Evolutionary conservation across 2,113 vertebrate genomes (phyloP).

Genomic region (Pygoscelis adeliae): DNA sequence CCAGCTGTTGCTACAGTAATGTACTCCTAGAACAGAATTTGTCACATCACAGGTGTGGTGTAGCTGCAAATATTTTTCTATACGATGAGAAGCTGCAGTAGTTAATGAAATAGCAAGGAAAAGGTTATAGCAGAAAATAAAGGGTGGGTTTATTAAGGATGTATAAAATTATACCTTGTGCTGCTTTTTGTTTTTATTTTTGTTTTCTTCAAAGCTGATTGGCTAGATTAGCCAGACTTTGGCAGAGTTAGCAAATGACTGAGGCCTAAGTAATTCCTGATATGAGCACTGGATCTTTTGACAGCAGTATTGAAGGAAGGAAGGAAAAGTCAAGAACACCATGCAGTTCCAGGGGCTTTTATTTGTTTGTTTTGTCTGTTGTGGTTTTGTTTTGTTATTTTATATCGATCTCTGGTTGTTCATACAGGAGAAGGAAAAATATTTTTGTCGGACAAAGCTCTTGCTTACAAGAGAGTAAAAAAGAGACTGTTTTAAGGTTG

Average conservation of each 20-base stretch:
- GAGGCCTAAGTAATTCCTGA: constrained; percentile 75
- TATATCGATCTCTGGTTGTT: constrained; percentile 75
- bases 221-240: constrained; percentile 80
- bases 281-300: constrained; percentile 81
- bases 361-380: constrained; percentile 68
- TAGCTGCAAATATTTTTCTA: constrained; percentile 77
- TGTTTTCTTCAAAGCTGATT: constrained; percentile 76
- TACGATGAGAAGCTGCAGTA: constrained; percentile 65
- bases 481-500: constrained; percentile 73
- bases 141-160: constrained; percentile 75
- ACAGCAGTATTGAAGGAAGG: constrained; percentile 58
- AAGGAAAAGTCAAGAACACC: constrained; percentile 70
- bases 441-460: constrained; percentile 79
- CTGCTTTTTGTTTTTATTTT: constrained; percentile 80
- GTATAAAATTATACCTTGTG: constrained; percentile 79
- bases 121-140: constrained; percentile 65
- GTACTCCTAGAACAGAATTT: constrained; percentile 64
- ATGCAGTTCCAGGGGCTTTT: constrained; percentile 74
- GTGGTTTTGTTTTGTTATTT: constrained; percentile 74
- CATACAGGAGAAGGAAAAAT: constrained; percentile 70
- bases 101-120: constrained; percentile 74
- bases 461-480: constrained; percentile 75
- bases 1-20: constrained; percentile 67
- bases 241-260: constrained; percentile 75
- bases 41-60: constrained; percentile 71